Percentiles rank a stretch among this genome's conserved stretches.
These are phyloP conservation scores for Intellagama lesueurii DNA, from an alignment of 2,797 vertebrate genomes.

Conservation along the genomic window DNA sequence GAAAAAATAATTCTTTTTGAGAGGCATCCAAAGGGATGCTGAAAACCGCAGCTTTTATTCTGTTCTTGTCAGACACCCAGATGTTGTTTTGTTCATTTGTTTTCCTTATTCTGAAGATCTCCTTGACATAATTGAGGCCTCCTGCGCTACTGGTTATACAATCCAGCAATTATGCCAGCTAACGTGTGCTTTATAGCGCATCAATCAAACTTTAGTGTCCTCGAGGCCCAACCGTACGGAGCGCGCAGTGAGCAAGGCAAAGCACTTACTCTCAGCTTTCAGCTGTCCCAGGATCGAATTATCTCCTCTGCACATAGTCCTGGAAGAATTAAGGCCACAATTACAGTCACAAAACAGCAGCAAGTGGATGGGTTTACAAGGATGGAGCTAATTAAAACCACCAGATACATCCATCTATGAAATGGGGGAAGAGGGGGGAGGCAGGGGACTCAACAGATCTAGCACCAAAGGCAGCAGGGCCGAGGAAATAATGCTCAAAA, in stretches of 20 bases:
- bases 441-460: background rate
- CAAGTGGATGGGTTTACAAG: background rate
- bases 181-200: accelerated
- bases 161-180: background rate
- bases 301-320: conserved; percentile 95
- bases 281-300: conserved; percentile 95
- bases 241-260: conserved; percentile 22
- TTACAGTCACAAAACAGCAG: conserved; percentile 3
- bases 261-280: conserved; percentile 87
- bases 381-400: conserved; percentile 36
- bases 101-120: conserved; percentile 6
- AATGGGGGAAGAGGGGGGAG: background rate
- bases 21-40: background rate
- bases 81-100: conserved; percentile 28
- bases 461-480: background rate
- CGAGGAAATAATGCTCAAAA: background rate
- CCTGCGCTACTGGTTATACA: background rate
- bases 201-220: conserved; percentile 14
- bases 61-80: background rate
- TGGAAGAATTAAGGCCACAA: conserved; percentile 72
- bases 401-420: conserved; percentile 24
- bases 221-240: conserved; percentile 2
- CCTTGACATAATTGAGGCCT: conserved; percentile 12
- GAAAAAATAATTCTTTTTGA: background rate
- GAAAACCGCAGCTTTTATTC: background rate